Percentiles rank a stretch among this genome's conserved stretches.
Evolutionary conservation across 2,113 vertebrate species (phyloP).

Genomic region (Empidonax alnorum): DNA sequence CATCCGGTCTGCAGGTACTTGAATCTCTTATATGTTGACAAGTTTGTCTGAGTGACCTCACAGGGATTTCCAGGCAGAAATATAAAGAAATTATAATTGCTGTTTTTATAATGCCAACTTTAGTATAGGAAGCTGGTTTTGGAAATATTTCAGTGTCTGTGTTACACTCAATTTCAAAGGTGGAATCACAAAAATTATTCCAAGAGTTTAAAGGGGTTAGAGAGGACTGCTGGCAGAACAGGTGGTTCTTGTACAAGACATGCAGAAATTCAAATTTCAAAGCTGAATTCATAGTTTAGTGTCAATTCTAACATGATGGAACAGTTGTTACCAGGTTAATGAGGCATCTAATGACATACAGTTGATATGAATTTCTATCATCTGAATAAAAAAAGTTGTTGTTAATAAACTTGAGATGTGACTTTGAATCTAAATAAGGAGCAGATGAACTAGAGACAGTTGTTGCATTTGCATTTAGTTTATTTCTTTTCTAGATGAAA

Average conservation of each 20-base stretch:
- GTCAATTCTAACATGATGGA: not conserved
- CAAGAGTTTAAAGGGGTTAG: not conserved
- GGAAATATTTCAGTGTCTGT: not conserved
- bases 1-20: not conserved
- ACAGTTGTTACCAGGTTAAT: not conserved
- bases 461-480: not conserved
- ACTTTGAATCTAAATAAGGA: not conserved
- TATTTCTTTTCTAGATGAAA: not conserved
- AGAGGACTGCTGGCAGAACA: not conserved
- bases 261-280: not conserved
- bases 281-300: not conserved
- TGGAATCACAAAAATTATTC: not conserved
- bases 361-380: not conserved
- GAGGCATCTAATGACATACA: not conserved
- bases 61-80: not conserved
- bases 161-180: not conserved
- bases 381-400: not conserved
- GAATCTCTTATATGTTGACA: not conserved
- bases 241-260: not conserved
- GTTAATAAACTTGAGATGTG: not conserved
- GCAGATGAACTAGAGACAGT: not conserved
- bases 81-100: not conserved
- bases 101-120: not conserved
- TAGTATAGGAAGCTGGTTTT: not conserved
- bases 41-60: not conserved